phyloP scores from a whole-genome alignment of 2,113 vertebrate genomes.

The Ia io region DNA sequence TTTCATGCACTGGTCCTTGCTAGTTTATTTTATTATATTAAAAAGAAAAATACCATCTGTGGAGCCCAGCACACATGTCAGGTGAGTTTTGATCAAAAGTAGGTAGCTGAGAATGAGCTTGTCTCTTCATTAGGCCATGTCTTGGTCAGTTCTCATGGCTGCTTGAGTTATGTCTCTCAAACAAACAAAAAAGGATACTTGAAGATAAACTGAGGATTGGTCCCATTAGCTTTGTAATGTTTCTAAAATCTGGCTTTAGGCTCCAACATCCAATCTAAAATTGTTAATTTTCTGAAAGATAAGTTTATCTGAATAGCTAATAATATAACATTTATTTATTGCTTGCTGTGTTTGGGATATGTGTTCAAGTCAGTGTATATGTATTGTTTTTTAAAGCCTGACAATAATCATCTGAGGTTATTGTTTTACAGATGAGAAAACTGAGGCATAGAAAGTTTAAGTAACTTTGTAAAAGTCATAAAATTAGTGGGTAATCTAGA shows the following conservation, averaged over 20 bases:
- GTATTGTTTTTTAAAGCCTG: background rate
- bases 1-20: background rate
- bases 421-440: background rate
- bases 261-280: background rate
- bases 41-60: background rate
- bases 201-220: background rate
- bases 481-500: background rate
- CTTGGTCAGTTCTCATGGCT: background rate
- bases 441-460: background rate
- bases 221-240: background rate
- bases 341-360: background rate
- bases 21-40: background rate
- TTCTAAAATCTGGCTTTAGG: background rate
- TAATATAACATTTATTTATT: background rate
- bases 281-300: constrained; percentile 7
- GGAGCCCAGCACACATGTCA: background rate
- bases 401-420: background rate
- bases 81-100: background rate
- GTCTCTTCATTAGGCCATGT: background rate
- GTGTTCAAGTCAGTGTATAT: background rate
- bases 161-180: background rate
- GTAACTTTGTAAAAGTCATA: background rate
- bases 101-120: background rate
- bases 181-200: background rate
- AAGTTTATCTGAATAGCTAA: background rate